These are phyloP conservation scores for Psittacula echo DNA, from an alignment of 2,797 vertebrate genomes.

Conservation along the genomic window DNA sequence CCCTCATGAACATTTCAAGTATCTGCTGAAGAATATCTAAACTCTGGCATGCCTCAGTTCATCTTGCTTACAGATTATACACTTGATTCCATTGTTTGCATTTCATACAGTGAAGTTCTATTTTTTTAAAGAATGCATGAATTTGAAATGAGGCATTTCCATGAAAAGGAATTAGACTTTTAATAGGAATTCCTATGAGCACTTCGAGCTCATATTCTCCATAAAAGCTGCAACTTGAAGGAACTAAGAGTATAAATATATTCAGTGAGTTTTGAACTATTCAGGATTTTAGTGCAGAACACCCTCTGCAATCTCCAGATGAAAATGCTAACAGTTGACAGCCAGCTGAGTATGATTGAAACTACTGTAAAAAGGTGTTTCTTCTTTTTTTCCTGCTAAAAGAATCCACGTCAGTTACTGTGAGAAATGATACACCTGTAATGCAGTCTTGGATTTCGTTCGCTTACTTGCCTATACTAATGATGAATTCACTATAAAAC, in stretches of 20 bases:
- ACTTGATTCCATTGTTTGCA: not conserved
- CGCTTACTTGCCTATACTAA: not conserved
- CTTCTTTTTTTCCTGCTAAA: not conserved
- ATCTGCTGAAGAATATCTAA: not conserved
- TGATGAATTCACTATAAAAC: slow-evolving; percentile 7
- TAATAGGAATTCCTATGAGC: not conserved
- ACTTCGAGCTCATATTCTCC: not conserved
- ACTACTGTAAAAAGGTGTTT: not conserved
- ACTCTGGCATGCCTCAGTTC: not conserved
- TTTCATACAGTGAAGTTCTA: not conserved
- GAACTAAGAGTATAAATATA: not conserved
- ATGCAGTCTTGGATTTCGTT: not conserved
- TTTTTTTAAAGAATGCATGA: not conserved
- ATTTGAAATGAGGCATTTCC: not conserved
- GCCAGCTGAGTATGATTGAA: not conserved
- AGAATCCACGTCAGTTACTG: not conserved
- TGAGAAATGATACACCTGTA: not conserved
- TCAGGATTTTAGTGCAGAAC: not conserved
- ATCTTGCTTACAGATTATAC: not conserved
- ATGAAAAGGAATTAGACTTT: not conserved
- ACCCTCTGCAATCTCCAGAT: not conserved
- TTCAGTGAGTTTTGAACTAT: not conserved
- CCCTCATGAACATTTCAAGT: not conserved
- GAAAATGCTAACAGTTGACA: not conserved
- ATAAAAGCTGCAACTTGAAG: not conserved